A percentile compares a stretch with the other conserved stretches of the same genome.
phyloP scores from a whole-genome alignment of 2,888 invertebrate species.

The Meteorus colon region DNA sequence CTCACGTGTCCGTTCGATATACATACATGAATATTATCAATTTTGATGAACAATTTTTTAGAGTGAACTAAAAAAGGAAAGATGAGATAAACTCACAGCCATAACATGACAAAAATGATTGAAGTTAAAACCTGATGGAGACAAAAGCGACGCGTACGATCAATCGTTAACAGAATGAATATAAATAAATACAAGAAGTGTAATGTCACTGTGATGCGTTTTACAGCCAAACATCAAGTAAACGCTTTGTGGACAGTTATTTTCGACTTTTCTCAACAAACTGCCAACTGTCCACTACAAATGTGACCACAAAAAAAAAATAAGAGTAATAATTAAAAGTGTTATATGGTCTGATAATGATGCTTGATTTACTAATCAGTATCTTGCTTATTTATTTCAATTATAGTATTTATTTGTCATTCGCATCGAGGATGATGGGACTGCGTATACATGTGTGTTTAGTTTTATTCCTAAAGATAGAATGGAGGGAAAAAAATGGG shows the following conservation, averaged over 20 bases:
- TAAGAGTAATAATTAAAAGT: slow-evolving; percentile 40
- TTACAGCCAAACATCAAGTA: neutral
- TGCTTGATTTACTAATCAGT: slow-evolving; percentile 61
- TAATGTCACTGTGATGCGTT: neutral
- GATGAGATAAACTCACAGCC: neutral
- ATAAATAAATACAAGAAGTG: neutral
- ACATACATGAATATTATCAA: slow-evolving; percentile 14
- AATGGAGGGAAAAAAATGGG: neutral
- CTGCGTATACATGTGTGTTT: neutral
- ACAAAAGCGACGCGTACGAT: neutral
- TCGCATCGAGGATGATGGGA: neutral
- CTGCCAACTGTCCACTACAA: neutral
- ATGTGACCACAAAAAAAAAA: neutral
- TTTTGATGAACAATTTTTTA: neutral
- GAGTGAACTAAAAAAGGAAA: neutral
- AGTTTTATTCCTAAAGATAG: neutral
- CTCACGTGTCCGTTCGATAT: slow-evolving; percentile 15
- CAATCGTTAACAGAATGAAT: neutral
- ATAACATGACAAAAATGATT: slow-evolving; percentile 5
- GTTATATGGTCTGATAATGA: slow-evolving; percentile 46
- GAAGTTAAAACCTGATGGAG: neutral
- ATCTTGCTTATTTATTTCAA: slow-evolving; percentile 44
- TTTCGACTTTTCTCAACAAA: neutral
- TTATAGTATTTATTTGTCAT: slow-evolving; percentile 20
- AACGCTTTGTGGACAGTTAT: neutral